A percentile compares a stretch with the other conserved stretches of the same genome.
Evolutionary conservation across 2,888 invertebrate species (phyloP).

Genomic region (Bombylius major): DNA sequence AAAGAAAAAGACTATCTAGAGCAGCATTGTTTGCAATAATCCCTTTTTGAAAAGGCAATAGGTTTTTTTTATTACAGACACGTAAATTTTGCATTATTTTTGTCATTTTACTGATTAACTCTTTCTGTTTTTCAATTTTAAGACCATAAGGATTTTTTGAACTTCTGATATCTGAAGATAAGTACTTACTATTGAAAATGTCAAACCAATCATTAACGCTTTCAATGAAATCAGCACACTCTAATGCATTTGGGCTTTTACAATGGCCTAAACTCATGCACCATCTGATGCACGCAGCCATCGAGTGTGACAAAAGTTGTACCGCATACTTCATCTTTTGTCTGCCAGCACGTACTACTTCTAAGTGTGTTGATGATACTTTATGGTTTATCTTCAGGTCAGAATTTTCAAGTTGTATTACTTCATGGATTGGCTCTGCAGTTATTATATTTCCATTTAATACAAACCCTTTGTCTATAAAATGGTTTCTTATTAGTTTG

Average conservation of each 20-base stretch:
- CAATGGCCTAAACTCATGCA: conserved; percentile 11
- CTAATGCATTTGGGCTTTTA: conserved; percentile 10
- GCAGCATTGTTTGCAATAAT: conserved; percentile 11
- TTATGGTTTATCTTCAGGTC: not conserved
- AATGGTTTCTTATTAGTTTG: conserved; percentile 14
- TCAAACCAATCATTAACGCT: conserved; percentile 18
- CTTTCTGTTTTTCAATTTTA: conserved; percentile 11
- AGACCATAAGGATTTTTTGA: conserved; percentile 17
- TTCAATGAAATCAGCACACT: conserved; percentile 17
- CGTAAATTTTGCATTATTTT: conserved; percentile 11
- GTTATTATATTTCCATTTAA: conserved; percentile 5
- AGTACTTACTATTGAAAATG: conserved; percentile 14
- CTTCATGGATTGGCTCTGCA: conserved; percentile 2
- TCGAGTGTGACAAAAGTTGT: conserved; percentile 18
- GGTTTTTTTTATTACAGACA: conserved; percentile 9
- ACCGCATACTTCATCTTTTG: conserved; percentile 11
- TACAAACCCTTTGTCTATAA: conserved; percentile 10
- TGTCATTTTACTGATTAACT: conserved; percentile 15
- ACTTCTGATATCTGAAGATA: conserved; percentile 8
- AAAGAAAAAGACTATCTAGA: not conserved
- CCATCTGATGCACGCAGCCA: conserved; percentile 13
- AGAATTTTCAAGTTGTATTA: not conserved
- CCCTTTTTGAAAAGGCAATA: conserved; percentile 19
- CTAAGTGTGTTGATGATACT: not conserved
- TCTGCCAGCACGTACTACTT: not conserved